Percentiles rank a stretch among this genome's conserved stretches.
Conservation (phyloP, 2,113 vertebrate genomes). For the Steatornis caripensis region DNA sequence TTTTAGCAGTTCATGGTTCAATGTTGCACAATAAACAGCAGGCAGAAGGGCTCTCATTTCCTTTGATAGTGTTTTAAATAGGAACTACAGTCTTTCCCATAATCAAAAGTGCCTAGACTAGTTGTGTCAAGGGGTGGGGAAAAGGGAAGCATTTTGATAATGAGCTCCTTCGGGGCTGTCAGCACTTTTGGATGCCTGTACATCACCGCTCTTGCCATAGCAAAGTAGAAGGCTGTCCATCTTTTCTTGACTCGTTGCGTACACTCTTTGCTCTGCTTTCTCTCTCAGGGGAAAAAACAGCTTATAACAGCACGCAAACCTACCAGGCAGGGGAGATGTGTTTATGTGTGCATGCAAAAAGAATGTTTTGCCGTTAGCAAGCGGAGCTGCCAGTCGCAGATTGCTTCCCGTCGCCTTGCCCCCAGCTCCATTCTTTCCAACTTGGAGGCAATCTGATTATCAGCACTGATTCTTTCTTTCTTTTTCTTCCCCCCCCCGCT, state of each 20-base stretch:
- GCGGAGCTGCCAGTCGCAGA: constrained; percentile 2
- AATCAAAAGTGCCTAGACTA: neutral
- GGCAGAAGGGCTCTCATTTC: neutral
- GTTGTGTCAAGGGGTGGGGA: neutral
- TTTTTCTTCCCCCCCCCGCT: no score
- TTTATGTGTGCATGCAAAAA: constrained; percentile 34
- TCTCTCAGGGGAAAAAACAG: neutral
- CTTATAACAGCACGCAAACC: neutral
- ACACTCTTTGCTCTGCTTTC: neutral
- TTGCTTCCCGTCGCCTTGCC: constrained; percentile 44
- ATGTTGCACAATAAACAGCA: neutral
- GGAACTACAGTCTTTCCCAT: constrained; percentile 1
- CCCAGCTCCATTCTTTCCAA: constrained; percentile 40
- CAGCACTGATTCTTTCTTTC: constrained; percentile 44
- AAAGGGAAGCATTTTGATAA: constrained; percentile 45
- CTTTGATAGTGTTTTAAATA: neutral
- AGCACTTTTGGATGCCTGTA: constrained; percentile 17
- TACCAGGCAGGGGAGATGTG: neutral
- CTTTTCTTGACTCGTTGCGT: neutral
- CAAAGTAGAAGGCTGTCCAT: neutral
- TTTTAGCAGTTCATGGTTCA: neutral
- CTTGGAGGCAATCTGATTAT: constrained; percentile 68
- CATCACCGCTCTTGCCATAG: neutral
- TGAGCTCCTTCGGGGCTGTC: neutral
- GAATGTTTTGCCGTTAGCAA: constrained; percentile 50